Base-by-base conservation (phyloP, 2,113 vertebrate genomes). In the Sander lucioperca region DNA sequence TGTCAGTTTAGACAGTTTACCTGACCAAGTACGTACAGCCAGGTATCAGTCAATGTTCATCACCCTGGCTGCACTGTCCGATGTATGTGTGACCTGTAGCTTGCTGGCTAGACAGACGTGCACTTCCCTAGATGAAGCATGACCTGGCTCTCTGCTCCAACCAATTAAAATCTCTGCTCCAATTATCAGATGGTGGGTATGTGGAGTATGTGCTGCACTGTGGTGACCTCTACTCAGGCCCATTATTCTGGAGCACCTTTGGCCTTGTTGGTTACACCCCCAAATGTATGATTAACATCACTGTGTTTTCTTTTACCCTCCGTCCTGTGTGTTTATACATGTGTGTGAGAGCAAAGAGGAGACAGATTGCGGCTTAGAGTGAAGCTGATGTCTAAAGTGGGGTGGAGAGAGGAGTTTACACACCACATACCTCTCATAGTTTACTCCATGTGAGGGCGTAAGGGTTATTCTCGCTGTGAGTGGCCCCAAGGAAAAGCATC, bases 351-450 rank as follows among this genome's bases (percentile, higher is more conserved):
- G 30, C 33, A n/a, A 75, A 72, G 61, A 53, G 64, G 68, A 81
- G 75, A 54, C 53, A 19, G 19, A 39, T 58, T 70, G 74, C 64
- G 33, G 59, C 50, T 72, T 53, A 2, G 27, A 74, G 43, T 77
- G 47, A 86, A 54, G 59, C 72, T 82, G 61, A 78, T 87, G 81
- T 86, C 82, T 85, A 33, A 83, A 64, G 53, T 57, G 18, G 56
- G 58, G 21, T n/a, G 63, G 5, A 16, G 63, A 45, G 65, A 43
- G 48, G 39, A 65, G 83, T 82, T 88, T 85, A 87, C 73, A 80
- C 75, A 83, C 82, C 74, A 66, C 87, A 93, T 91, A 91, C 85
- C 84, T 70, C 79, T 93, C 91, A 93, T 89, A 92, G 80, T 71
- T 91, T 21, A 57, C 80, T 84, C 84, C 77, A 82, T 82, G 87